Base-by-base conservation (phyloP, 2,113 vertebrate genomes). In the Fulica atra region DNA sequence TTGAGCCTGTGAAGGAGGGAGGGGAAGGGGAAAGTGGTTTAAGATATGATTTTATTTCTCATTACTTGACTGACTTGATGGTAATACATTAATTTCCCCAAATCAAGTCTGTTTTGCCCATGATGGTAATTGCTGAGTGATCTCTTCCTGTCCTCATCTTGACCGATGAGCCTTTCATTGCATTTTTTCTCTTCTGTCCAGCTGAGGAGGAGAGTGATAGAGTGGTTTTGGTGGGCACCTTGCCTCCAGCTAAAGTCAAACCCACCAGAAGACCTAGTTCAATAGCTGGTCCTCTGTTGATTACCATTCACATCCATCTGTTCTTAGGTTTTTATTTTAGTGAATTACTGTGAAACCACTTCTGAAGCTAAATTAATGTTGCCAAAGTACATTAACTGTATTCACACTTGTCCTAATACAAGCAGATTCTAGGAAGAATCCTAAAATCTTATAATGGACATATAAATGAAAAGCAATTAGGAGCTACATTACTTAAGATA, bases 121-220 rank as follows among this genome's bases (percentile, higher is more conserved):
- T 53, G 23, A 53, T 26, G 25, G 25, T 53, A 53, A 53, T 14
- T 53, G 51, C 24, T 53, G 25, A 53, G 24, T 53, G 51, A 53
- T 53, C 13, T 26, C 26, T 26, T 15, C 51, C 9, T 61, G 33
- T 53, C 42, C 36, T 73, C 54, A 70, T 16, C 29, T 44, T 1
- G 0, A 54, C 18, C 48, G 38, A 38, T 0, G 0, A 48, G 24
- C 17, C 5, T 56, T 71, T 64, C 1, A 0, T 16, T 3, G 1
- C 56, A 48, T n/a, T 38, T 80, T 48, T 48, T 63, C 28, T 36
- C 24, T 48, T 15, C 7, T 4, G 16, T n/a, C n/a, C 29, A 9
- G 35, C 25, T 50, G 35, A 56, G 25, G 28, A 71, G 29, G 10
- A 12, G 29, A 64, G 24, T 16, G 15, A 28, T 24, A 38, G 40